A percentile compares a stretch with the other conserved stretches of the same genome.
Evolutionary conservation across 2,888 invertebrate genomes (phyloP).

Genomic region (Hartigia nigra): DNA sequence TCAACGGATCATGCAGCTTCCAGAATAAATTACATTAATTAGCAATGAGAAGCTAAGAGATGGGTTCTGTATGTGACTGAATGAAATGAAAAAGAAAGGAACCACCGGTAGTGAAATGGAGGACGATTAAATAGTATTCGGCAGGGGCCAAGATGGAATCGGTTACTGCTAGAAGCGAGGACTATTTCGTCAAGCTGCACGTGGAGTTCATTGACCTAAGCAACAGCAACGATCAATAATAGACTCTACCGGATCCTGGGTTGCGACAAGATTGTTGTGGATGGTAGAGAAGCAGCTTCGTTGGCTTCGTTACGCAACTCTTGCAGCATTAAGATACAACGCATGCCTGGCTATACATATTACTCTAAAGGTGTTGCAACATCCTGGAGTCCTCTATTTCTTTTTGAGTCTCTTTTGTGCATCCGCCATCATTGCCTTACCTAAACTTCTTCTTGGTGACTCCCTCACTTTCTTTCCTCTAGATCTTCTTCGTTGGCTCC

Average conservation of each 20-base stretch:
- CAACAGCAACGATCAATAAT: constrained; percentile 25
- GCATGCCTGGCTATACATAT: not conserved
- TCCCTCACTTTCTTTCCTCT: not conserved
- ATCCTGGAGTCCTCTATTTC: not conserved
- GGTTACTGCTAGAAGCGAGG: constrained; percentile 1
- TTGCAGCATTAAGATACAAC: constrained; percentile 10
- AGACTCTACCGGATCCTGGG: constrained; percentile 23
- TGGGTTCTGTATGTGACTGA: not conserved
- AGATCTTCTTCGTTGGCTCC: not conserved
- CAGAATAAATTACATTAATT: not conserved
- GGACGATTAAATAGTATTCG: not conserved
- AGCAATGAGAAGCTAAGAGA: not conserved
- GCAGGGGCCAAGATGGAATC: constrained; percentile 6
- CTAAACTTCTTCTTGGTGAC: not conserved
- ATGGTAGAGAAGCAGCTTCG: constrained; percentile 18
- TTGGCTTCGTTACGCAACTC: constrained; percentile 20
- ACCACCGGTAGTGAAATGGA: not conserved
- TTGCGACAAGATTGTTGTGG: constrained; percentile 28
- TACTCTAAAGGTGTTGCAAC: not conserved
- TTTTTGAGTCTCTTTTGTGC: not conserved
- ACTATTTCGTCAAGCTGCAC: constrained; percentile 20
- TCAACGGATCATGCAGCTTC: not conserved
- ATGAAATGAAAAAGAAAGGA: not conserved
- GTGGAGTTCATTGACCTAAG: constrained; percentile 24
- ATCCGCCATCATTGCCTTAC: not conserved